Evolutionary conservation across 2,797 vertebrate species (phyloP), one percentile per base, ranked within the genome.

Genomic region (Girardinus metallicus): DNA sequence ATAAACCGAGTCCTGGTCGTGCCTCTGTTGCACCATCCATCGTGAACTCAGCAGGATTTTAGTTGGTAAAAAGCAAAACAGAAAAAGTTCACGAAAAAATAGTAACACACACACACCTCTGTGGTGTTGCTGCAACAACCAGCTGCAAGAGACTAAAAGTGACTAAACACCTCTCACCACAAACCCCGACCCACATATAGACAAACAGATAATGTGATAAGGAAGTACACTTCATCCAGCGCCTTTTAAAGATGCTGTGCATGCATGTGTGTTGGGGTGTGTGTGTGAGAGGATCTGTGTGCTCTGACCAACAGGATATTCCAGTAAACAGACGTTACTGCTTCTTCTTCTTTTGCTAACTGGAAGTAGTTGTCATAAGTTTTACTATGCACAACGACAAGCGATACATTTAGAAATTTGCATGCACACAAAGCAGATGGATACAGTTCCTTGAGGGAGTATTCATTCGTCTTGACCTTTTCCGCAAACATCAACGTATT

Each of bases 161-260:
- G 47, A 76, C 74, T 43, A n/a, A 81, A 87, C 87, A 89, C 84
- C 86, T 86, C 8, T 23, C 26, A 87, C 89, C 88, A 57, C 87
- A 91, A 89, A 89, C 87, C 86, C 64, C 39, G 21, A 23, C 79
- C 75, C 55, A 51, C 68, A 76, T 39, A 79, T 21, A 81, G 44
- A 79, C 74, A 85, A 86, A 88, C 88, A 87, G 84, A 92, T 82
- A 85, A 43, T 80, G 75, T 18, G 87, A 91, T 92, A 90, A 91
- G 91, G 92, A 95, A 94, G 90, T 93, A 83, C 80, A 80, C 93
- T 86, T 91, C 94, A 93, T 89, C 91, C 86, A 75, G 79, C 72
- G 62, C 79, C 76, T 86, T 90, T 89, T 82, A 88, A 91, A 88
- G 88, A 89, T 90, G 86, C 82, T 87, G 76, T 78, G 83, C 70